Evolutionary conservation across 2,113 vertebrate species (phyloP).

Genomic region (Cariama cristata): DNA sequence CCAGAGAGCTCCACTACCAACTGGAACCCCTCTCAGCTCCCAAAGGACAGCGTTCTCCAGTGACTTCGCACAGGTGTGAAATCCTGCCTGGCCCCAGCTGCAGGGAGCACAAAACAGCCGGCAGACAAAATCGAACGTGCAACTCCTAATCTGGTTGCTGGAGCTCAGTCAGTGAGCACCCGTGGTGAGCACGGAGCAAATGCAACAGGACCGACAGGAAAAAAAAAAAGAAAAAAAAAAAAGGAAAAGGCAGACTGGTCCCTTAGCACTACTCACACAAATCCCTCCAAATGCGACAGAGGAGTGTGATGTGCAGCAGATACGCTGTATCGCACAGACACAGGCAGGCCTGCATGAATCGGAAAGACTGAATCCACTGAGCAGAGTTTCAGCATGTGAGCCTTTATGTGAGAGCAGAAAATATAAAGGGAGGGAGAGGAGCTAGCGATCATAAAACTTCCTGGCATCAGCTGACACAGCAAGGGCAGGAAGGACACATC

Average conservation of each 20-base stretch:
- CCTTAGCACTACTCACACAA: neutral
- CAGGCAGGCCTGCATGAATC: slow-evolving; percentile 26
- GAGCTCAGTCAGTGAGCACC: neutral
- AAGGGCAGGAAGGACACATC: neutral
- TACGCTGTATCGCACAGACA: neutral
- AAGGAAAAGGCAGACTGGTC: neutral
- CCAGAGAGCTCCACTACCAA: neutral
- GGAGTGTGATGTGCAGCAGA: slow-evolving; percentile 32
- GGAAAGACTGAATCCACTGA: neutral
- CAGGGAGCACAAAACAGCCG: neutral
- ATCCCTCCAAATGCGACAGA: neutral
- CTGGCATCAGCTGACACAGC: neutral
- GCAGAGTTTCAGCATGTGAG: neutral
- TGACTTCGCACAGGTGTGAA: slow-evolving; percentile 25
- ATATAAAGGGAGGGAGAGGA: slow-evolving; percentile 13
- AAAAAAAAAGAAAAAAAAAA: neutral
- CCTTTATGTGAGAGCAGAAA: slow-evolving; percentile 13
- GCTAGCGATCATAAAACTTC: slow-evolving; percentile 27
- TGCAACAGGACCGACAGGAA: neutral
- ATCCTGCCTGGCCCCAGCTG: neutral
- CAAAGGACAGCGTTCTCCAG: neutral
- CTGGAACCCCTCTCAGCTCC: neutral
- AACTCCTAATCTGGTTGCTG: neutral
- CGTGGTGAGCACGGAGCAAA: neutral
- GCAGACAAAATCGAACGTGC: neutral